These are phyloP conservation scores for Chelonus insularis DNA, from an alignment of 1,140 invertebrate species.

Conservation along the genomic window DNA sequence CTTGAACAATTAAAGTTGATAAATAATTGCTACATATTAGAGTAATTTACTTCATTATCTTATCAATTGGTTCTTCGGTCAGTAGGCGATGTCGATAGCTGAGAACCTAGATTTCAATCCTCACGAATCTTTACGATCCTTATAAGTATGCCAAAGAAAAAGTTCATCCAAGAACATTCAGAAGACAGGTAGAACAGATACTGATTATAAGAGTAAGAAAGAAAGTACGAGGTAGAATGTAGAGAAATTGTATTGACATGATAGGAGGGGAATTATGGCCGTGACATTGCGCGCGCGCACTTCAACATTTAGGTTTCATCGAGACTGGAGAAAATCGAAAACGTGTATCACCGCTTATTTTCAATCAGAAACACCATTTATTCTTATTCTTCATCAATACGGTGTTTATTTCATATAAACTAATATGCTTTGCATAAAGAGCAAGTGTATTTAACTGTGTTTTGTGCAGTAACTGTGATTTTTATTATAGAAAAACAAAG, in stretches of 20 bases:
- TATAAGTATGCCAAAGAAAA: constrained; percentile 52
- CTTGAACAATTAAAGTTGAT: no score
- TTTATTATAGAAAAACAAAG: no score
- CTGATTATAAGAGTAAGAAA: constrained; percentile 5
- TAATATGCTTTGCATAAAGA: no score
- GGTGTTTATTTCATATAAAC: no score
- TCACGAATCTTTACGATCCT: constrained; percentile 16
- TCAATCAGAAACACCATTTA: neutral
- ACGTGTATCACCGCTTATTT: constrained; percentile 33
- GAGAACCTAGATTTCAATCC: constrained; percentile 34
- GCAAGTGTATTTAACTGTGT: no score
- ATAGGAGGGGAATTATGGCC: constrained; percentile 37
- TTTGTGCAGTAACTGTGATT: no score
- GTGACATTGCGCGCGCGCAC: constrained; percentile 53
- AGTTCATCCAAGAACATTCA: constrained; percentile 24
- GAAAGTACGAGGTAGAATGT: constrained; percentile 4
- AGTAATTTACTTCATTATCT: no score
- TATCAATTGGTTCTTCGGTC: no score
- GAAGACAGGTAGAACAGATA: constrained; percentile 4
- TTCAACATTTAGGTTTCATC: constrained; percentile 9
- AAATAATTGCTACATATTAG: no score
- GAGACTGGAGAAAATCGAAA: constrained; percentile 42
- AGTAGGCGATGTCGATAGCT: neutral
- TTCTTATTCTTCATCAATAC: no score
- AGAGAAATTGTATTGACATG: constrained; percentile 3